Percentiles rank a stretch among this genome's conserved stretches.
Conservation (phyloP, 2,888 invertebrate species). For the Hemithea aestivaria region DNA sequence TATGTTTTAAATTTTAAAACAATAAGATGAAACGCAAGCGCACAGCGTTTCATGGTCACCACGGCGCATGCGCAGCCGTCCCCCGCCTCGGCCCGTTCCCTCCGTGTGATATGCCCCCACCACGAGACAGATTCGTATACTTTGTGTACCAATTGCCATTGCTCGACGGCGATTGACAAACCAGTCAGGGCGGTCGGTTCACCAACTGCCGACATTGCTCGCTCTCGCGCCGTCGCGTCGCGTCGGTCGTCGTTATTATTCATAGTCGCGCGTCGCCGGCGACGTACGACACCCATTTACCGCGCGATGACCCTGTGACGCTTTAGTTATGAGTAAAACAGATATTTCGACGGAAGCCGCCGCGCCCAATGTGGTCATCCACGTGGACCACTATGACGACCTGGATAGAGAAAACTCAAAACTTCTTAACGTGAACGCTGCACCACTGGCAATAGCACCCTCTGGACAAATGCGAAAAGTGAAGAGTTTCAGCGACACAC, state of each 20-base stretch:
- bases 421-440: constrained; percentile 57
- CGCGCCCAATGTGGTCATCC: constrained; percentile 66
- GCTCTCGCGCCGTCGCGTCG: constrained; percentile 72
- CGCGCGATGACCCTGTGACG: constrained; percentile 74
- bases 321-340: constrained; percentile 69
- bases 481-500: constrained; percentile 74
- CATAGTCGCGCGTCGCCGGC: constrained; percentile 66
- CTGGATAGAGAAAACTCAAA: constrained; percentile 62
- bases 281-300: constrained; percentile 61
- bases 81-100: constrained; percentile 82
- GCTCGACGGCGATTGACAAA: constrained; percentile 62
- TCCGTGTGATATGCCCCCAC: constrained; percentile 67
- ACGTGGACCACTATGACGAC: constrained; percentile 64
- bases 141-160: constrained; percentile 73
- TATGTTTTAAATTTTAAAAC: constrained; percentile 1
- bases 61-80: constrained; percentile 83
- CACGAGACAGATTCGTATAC: constrained; percentile 53
- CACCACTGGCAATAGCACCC: constrained; percentile 60
- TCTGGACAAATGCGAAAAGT: constrained; percentile 75
- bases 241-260: constrained; percentile 45
- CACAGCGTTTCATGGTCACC: constrained; percentile 82
- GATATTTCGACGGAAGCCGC: constrained; percentile 63
- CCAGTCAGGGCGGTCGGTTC: constrained; percentile 64
- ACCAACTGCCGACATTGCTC: constrained; percentile 86
- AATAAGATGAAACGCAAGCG: constrained; percentile 82